A percentile compares a stretch with the other conserved stretches of the same genome.
These are phyloP conservation scores for Saccostrea glomerata DNA, from an alignment of 1,140 invertebrate genomes.

Conservation along the genomic window DNA sequence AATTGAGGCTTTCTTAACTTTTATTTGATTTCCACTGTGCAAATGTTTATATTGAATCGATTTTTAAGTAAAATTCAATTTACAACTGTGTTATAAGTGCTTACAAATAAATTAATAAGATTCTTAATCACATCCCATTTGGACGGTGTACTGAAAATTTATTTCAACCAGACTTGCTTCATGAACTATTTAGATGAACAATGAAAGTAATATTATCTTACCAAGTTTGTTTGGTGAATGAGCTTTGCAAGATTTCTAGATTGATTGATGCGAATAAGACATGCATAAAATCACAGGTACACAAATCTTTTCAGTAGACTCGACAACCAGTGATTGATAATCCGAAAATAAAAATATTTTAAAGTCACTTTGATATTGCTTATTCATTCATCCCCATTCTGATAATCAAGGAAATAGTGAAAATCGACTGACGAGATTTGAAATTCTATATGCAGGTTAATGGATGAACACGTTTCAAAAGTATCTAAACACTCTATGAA, in stretches of 20 bases:
- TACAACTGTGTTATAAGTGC: too few species aligned
- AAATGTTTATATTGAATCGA: too few species aligned
- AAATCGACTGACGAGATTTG: neutral
- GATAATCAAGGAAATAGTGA: neutral
- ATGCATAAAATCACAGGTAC: neutral
- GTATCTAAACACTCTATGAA: neutral
- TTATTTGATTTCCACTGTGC: too few species aligned
- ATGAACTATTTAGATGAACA: neutral
- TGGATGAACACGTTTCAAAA: neutral
- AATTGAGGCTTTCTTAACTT: too few species aligned
- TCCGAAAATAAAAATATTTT: neutral
- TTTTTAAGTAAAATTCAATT: too few species aligned
- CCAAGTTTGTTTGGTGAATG: neutral
- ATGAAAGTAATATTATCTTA: neutral
- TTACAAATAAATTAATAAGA: neutral
- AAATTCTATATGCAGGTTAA: neutral
- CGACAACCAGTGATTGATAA: neutral
- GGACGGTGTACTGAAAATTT: neutral
- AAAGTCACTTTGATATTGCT: neutral
- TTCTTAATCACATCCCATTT: neutral
- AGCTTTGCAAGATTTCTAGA: neutral
- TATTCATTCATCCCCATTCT: neutral
- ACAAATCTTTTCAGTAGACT: neutral
- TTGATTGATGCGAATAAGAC: neutral
- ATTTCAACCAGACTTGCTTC: conserved; percentile 1